Conservation (phyloP, 2,797 vertebrate species). For the Erithacus rubecula region DNA sequence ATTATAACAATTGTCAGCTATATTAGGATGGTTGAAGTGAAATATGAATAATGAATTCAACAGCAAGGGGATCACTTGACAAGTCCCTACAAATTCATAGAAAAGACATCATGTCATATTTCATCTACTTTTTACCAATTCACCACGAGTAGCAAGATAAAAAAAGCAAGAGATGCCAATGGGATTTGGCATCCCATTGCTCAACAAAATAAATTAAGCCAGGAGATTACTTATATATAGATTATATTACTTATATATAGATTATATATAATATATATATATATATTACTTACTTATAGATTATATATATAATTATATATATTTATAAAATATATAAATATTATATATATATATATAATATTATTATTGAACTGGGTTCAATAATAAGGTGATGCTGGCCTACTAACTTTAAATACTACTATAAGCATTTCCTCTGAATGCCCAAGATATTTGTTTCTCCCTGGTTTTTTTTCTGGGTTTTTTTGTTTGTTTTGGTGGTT, state of each 20-base stretch:
- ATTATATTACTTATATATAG: too few relatives aligned
- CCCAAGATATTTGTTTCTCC: not conserved
- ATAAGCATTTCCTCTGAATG: not conserved
- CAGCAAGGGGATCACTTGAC: not conserved
- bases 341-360: too few relatives aligned
- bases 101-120: not conserved
- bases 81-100: not conserved
- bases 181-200: not conserved
- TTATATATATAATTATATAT: too few relatives aligned
- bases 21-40: not conserved
- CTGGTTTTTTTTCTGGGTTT: accelerated
- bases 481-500: not conserved
- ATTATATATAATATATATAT: too few relatives aligned
- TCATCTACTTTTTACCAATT: not conserved
- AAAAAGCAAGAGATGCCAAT: not conserved
- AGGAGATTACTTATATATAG: not conserved
- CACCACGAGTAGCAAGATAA: not conserved
- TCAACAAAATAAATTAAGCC: not conserved
- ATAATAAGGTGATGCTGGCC: not conserved
- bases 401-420: not conserved
- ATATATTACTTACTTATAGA: too few relatives aligned
- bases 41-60: not conserved
- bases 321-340: too few relatives aligned
- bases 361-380: too few relatives aligned
- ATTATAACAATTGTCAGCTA: not conserved